Base-by-base conservation (phyloP, 2,888 invertebrate species). In the Dryobota labecula region DNA sequence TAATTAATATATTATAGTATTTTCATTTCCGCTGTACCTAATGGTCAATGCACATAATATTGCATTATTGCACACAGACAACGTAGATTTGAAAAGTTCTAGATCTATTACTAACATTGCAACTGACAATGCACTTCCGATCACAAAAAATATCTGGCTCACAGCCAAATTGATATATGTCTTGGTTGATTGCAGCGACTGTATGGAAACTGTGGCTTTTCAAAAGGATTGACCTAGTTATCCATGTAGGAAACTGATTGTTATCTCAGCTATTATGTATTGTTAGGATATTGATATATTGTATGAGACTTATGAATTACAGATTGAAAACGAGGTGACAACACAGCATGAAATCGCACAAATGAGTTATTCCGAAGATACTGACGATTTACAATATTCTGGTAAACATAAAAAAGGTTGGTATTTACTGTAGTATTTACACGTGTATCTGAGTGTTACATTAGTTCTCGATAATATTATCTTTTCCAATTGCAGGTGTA, bases 101-200 rank as follows among this genome's bases (percentile, higher is more conserved):
- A 64, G 75, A 76, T 65, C 70, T 62, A 86, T 88, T 84, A 86
- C 82, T 80, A 72, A 61, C 82, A 88, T 84, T 89, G 90, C 89
- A 90, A 74, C 83, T 84, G 81, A 92, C 89, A 91, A 92, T 91
- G 91, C 90, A 90, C 71, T 89, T 71, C 88, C 80, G 78, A 89
- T 80, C 78, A 91, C 87, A 91, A 91, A 92, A 94, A 90, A 91
- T 85, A 88, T 90, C 91, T 93, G 93, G 93, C 90, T 68, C 75
- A 74, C 77, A 70, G 89, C 92, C 93, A 94, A 94, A 94, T 94
- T 93, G 90, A 94, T 92, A 93, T 91, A 93, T 91, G 87, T 92
- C 90, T 92, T 90, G 90, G 85, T 91, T 87, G 88, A 90, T 88
- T 92, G 91, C 91, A 89, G 88, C 90, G 82, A 90, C 90, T 92